Evolutionary conservation across 2,888 invertebrate genomes (phyloP).

Genomic region (Horisme vitalbata): DNA sequence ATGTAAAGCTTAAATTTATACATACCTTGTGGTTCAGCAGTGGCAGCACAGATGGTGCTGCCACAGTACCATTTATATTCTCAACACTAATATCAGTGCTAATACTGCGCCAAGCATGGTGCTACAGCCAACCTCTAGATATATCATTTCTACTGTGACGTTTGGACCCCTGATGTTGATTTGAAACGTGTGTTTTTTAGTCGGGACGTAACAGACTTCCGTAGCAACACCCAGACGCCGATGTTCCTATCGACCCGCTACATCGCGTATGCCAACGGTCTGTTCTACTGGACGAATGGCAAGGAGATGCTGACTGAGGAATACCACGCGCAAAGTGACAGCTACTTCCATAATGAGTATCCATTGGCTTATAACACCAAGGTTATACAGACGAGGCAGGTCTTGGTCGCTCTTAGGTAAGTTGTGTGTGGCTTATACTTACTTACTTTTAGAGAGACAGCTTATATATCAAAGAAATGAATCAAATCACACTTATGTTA

Average conservation of each 20-base stretch:
- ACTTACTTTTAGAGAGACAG: too few relatives aligned
- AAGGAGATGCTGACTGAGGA: slow-evolving; percentile 90
- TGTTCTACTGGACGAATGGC: slow-evolving; percentile 94
- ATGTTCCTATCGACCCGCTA: slow-evolving; percentile 89
- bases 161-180: too few relatives aligned
- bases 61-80: too few relatives aligned
- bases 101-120: too few relatives aligned
- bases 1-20: too few relatives aligned
- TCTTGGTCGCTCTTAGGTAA: slow-evolving; percentile 77
- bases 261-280: slow-evolving; percentile 88
- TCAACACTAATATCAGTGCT: too few relatives aligned
- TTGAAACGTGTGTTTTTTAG: slow-evolving; percentile 55
- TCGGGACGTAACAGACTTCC: slow-evolving; percentile 87
- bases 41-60: too few relatives aligned
- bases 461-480: too few relatives aligned
- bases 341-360: slow-evolving; percentile 90
- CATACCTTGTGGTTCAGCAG: too few relatives aligned
- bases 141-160: too few relatives aligned
- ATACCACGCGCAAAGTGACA: slow-evolving; percentile 86
- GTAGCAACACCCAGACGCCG: slow-evolving; percentile 89
- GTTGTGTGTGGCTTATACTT: neutral
- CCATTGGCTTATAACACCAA: slow-evolving; percentile 77
- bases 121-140: too few relatives aligned
- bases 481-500: too few relatives aligned
- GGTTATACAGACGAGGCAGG: slow-evolving; percentile 62